phyloP scores from a whole-genome alignment of 2,888 invertebrate species.

The Athalia cordata region DNA sequence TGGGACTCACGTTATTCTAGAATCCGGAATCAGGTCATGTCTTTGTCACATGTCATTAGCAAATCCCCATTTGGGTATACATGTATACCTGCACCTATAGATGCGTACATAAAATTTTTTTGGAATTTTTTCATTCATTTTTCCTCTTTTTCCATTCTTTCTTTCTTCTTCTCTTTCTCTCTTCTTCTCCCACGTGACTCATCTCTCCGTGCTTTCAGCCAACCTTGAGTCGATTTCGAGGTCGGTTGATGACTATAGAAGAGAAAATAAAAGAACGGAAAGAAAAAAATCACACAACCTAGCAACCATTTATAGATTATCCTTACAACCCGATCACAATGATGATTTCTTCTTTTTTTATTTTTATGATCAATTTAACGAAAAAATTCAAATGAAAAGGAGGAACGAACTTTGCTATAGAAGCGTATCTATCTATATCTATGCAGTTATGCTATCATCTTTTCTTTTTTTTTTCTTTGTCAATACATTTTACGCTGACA shows the following conservation, averaged over 20 bases:
- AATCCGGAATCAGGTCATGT: not conserved
- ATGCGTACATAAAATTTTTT: not conserved
- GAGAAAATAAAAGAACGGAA: not conserved
- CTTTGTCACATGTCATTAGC: not conserved
- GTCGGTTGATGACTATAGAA: not conserved
- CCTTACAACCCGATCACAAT: no score
- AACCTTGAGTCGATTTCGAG: not conserved
- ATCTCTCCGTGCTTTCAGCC: not conserved
- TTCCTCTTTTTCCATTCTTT: not conserved
- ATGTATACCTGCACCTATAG: not conserved
- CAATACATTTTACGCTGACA: no score
- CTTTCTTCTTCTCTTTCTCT: not conserved
- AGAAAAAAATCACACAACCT: no score
- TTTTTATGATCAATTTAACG: no score
- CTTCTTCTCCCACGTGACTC: not conserved
- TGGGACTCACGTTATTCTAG: not conserved
- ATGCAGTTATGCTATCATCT: no score
- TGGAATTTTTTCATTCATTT: not conserved
- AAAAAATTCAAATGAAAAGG: no score
- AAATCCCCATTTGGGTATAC: not conserved
- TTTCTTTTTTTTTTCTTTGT: no score
- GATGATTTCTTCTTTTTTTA: no score
- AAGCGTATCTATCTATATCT: no score
- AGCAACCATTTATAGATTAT: no score
- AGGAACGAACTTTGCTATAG: no score